Conservation (phyloP, 1,140 invertebrate genomes). For the Vanessa atalanta region DNA sequence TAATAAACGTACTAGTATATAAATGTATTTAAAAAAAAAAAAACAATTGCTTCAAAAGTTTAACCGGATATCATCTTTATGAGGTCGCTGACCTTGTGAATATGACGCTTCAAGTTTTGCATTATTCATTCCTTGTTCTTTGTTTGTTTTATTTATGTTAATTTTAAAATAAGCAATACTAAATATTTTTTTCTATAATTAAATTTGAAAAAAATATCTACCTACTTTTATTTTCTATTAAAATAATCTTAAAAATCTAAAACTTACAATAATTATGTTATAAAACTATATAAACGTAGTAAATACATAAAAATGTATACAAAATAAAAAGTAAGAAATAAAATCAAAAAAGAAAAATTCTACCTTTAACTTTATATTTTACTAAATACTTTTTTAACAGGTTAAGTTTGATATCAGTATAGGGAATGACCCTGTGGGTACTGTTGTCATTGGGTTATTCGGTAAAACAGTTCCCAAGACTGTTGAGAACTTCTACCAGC, state of each 20-base stretch:
- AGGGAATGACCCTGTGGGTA: conserved; percentile 88
- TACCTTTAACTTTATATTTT: no score
- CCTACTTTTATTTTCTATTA: no score
- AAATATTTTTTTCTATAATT: no score
- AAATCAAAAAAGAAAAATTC: no score
- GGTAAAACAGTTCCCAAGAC: conserved; percentile 98
- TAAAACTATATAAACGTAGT: no score
- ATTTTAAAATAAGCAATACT: neutral
- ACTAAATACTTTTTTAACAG: conserved; percentile 76
- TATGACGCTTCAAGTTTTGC: conserved; percentile 53
- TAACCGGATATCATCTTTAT: conserved; percentile 23
- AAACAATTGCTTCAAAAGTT: neutral
- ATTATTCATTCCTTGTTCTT: conserved; percentile 25
- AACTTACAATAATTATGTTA: no score
- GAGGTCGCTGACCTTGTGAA: conserved; percentile 61
- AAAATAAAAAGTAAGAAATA: no score
- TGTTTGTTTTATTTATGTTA: neutral
- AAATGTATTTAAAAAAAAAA: neutral
- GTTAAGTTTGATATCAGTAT: conserved; percentile 97
- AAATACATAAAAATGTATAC: no score
- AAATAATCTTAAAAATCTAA: no score
- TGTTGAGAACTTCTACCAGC: conserved; percentile 93
- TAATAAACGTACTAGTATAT: neutral
- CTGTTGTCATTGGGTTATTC: conserved; percentile 95
- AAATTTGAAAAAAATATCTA: no score